Percentiles rank a stretch among this genome's conserved stretches.
Evolutionary conservation across 2,797 vertebrate species (phyloP).

Genomic region (Gymnocypris eckloni): DNA sequence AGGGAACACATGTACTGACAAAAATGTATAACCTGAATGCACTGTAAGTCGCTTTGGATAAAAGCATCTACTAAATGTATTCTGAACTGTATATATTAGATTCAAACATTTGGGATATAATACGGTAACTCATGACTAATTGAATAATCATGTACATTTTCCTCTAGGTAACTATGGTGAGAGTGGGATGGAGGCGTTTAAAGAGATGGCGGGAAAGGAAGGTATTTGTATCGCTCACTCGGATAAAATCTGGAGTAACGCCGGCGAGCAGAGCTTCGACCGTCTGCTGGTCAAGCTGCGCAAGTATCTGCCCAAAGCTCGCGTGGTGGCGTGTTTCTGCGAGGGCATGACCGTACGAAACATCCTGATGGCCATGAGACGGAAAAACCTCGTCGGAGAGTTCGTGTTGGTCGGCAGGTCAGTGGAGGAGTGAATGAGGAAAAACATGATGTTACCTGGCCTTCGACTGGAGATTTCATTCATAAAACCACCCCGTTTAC

Average conservation of each 20-base stretch:
- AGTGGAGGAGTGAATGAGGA: constrained; percentile 67
- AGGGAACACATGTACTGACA: too few relatives aligned
- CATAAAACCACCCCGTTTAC: neutral
- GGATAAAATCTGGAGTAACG: constrained; percentile 99
- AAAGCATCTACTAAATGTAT: neutral
- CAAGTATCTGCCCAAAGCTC: constrained; percentile 92
- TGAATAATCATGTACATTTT: neutral
- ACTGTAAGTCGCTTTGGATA: too few relatives aligned
- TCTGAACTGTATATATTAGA: neutral
- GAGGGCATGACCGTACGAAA: constrained; percentile 98
- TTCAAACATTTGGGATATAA: neutral
- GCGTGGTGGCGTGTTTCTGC: constrained; percentile 98
- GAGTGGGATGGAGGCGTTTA: constrained; percentile 98
- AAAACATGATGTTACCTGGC: neutral
- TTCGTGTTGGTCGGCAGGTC: constrained; percentile 96
- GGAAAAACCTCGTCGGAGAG: constrained; percentile 89
- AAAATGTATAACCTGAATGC: too few relatives aligned
- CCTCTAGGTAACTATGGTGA: constrained; percentile 94
- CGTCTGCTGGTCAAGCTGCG: constrained; percentile 89
- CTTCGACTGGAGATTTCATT: neutral
- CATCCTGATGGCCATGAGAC: constrained; percentile 96
- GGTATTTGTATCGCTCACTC: constrained; percentile 98
- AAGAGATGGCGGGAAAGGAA: constrained; percentile 96
- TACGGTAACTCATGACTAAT: neutral
- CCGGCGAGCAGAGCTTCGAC: constrained; percentile 94